A percentile compares a stretch with the other conserved stretches of the same genome.
Conservation (phyloP, 2,888 invertebrate species). For the Hecatera dysodea region DNA sequence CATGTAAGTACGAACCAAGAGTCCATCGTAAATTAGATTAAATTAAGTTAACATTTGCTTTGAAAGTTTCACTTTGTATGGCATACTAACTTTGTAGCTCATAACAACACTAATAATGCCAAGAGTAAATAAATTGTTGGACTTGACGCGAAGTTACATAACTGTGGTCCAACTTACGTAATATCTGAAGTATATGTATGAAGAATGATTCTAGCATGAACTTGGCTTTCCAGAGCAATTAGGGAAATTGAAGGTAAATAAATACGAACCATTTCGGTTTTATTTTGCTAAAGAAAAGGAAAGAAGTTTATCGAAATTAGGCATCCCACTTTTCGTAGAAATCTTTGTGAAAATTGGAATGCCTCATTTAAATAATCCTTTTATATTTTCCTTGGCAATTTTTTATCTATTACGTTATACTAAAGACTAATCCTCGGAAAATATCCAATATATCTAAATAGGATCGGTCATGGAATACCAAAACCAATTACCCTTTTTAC, state of each 20-base stretch:
- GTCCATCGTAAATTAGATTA: slow-evolving; percentile 62
- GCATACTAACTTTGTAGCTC: slow-evolving; percentile 64
- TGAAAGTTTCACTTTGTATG: slow-evolving; percentile 65
- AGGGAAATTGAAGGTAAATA: neutral
- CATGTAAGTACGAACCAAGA: slow-evolving; percentile 23
- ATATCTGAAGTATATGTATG: slow-evolving; percentile 64
- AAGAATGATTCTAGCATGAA: slow-evolving; percentile 40
- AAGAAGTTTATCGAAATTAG: neutral
- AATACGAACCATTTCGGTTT: neutral
- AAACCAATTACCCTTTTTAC: slow-evolving; percentile 54
- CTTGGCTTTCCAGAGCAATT: neutral
- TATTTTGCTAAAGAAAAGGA: neutral
- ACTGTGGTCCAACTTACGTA: slow-evolving; percentile 68
- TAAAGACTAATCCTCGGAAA: slow-evolving; percentile 20
- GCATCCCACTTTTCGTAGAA: neutral
- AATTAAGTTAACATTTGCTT: slow-evolving; percentile 67
- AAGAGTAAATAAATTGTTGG: slow-evolving; percentile 72
- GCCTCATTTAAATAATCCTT: slow-evolving; percentile 9
- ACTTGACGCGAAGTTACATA: slow-evolving; percentile 68
- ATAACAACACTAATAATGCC: slow-evolving; percentile 70
- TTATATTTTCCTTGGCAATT: slow-evolving; percentile 19
- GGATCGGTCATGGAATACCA: slow-evolving; percentile 40
- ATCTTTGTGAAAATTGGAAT: neutral
- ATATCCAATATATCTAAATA: slow-evolving; percentile 34
- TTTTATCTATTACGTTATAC: slow-evolving; percentile 10